A percentile compares a stretch with the other conserved stretches of the same genome.
Evolutionary conservation across 2,888 invertebrate genomes (phyloP).

Genomic region (Tetranychus piercei): DNA sequence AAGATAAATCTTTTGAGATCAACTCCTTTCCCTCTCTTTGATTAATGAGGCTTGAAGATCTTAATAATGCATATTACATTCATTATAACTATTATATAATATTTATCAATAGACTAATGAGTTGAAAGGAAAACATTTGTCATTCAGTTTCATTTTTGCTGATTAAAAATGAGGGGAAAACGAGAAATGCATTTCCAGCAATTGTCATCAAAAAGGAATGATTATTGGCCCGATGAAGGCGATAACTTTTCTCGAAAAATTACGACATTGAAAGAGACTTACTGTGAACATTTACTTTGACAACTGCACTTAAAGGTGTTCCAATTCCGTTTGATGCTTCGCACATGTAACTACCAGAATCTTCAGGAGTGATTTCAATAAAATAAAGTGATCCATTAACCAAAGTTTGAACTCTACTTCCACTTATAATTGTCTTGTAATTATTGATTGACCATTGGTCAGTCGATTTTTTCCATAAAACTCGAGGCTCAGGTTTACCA

Average conservation of each 20-base stretch:
- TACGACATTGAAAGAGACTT: constrained; percentile 27
- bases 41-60: no score
- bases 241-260: neutral
- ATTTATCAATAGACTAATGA: no score
- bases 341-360: constrained; percentile 63
- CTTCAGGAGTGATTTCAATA: constrained; percentile 72
- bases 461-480: constrained; percentile 42
- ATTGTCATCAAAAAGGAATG: no score
- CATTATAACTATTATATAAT: no score
- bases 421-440: constrained; percentile 26
- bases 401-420: constrained; percentile 49
- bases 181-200: no score
- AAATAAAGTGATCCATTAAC: constrained; percentile 82
- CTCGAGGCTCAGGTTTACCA: constrained; percentile 16
- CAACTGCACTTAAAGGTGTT: constrained; percentile 27
- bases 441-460: constrained; percentile 7
- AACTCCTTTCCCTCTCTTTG: no score
- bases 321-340: constrained; percentile 27
- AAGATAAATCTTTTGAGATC: no score
- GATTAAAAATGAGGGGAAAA: no score
- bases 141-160: no score
- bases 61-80: no score
- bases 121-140: no score
- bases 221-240: no score
- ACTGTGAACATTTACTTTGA: constrained; percentile 27